Evolutionary conservation across 1,140 invertebrate species (phyloP).

Genomic region (Zaprionus camerounensis): DNA sequence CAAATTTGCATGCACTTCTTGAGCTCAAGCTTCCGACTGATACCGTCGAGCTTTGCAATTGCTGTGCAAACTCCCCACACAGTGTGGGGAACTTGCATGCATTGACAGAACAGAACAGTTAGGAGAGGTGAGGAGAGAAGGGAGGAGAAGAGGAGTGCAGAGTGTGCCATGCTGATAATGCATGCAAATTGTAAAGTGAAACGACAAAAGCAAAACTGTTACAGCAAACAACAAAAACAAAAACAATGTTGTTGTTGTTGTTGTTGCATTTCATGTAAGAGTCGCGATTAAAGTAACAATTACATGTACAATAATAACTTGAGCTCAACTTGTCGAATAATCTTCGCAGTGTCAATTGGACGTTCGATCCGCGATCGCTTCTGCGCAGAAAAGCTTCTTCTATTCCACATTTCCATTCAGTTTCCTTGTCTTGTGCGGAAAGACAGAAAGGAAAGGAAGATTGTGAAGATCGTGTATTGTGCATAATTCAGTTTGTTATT

Average conservation of each 20-base stretch:
- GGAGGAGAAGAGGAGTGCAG: not conserved
- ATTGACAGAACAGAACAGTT: not conserved
- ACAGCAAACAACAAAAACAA: constrained; percentile 25
- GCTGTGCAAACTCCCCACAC: not conserved
- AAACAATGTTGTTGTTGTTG: constrained; percentile 22
- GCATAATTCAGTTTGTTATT: not conserved
- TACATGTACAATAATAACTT: constrained; percentile 17
- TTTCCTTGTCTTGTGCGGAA: not conserved
- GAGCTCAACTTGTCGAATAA: constrained; percentile 21
- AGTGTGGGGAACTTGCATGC: constrained; percentile 36
- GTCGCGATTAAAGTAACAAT: constrained; percentile 17
- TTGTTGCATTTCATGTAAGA: constrained; percentile 18
- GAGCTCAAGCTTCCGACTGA: constrained; percentile 11
- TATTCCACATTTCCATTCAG: not conserved
- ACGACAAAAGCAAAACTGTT: constrained; percentile 36
- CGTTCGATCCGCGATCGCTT: constrained; percentile 22
- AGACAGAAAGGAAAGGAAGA: not conserved
- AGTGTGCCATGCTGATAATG: constrained; percentile 57
- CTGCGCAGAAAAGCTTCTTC: constrained; percentile 14
- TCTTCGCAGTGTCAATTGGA: constrained; percentile 28
- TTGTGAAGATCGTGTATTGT: not conserved
- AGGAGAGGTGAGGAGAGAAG: not conserved
- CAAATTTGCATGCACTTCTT: constrained; percentile 3
- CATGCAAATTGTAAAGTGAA: constrained; percentile 41
- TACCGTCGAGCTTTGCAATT: constrained; percentile 15